Evolutionary conservation across 1,140 invertebrate genomes (phyloP).

Genomic region (Bursaphelenchus mucronatus): DNA sequence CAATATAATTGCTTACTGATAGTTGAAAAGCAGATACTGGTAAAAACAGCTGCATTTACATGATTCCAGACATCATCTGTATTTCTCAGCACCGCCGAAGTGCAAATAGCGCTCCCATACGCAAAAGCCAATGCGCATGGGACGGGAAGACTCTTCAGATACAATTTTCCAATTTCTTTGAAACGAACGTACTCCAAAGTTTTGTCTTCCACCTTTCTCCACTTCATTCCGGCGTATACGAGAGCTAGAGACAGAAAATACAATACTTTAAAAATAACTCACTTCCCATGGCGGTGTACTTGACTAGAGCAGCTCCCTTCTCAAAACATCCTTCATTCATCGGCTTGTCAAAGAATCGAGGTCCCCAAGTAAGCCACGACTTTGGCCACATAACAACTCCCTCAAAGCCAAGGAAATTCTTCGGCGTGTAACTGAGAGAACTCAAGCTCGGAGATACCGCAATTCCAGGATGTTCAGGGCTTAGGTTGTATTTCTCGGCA

Average conservation of each 20-base stretch:
- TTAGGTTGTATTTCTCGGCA: slow-evolving; percentile 49
- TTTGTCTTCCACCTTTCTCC: too few species aligned
- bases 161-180: slow-evolving; percentile 22
- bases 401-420: slow-evolving; percentile 24
- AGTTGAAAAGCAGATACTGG: slow-evolving; percentile 36
- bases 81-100: slow-evolving; percentile 45
- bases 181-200: not conserved
- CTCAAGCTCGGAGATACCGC: slow-evolving; percentile 39
- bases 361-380: slow-evolving; percentile 29
- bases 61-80: slow-evolving; percentile 52
- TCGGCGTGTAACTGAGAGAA: slow-evolving; percentile 26
- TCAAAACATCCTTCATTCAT: slow-evolving; percentile 56
- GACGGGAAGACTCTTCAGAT: slow-evolving; percentile 28
- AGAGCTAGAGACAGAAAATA: too few species aligned
- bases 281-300: slow-evolving; percentile 51
- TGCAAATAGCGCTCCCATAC: slow-evolving; percentile 46
- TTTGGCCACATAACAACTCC: not conserved
- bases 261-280: slow-evolving; percentile 30
- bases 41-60: slow-evolving; percentile 28
- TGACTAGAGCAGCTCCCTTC: slow-evolving; percentile 47
- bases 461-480: slow-evolving; percentile 55
- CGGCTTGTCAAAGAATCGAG: slow-evolving; percentile 56
- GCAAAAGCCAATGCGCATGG: slow-evolving; percentile 44
- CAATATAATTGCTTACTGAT: slow-evolving; percentile 34
- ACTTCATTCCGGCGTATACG: too few species aligned